Evolutionary conservation across 2,888 invertebrate genomes (phyloP).

Genomic region (Drosophila antonietae): DNA sequence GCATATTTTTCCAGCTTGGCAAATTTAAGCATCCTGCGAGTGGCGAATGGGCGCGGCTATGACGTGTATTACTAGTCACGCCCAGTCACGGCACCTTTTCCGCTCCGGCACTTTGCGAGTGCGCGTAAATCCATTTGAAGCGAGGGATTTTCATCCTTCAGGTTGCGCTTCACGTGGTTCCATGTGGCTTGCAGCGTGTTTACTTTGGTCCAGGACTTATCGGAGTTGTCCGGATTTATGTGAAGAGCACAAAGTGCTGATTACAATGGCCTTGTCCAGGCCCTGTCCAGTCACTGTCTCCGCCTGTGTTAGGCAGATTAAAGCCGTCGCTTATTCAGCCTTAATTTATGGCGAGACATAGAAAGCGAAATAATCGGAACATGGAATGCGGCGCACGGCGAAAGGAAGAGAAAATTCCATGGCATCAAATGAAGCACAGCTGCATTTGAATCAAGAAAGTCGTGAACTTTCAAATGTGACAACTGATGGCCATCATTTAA

Average conservation of each 20-base stretch:
- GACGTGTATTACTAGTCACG: slow-evolving; percentile 8
- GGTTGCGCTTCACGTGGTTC: slow-evolving; percentile 51
- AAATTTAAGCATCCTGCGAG: slow-evolving; percentile 60
- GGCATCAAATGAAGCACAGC: slow-evolving; percentile 13
- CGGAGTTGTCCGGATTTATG: slow-evolving; percentile 67
- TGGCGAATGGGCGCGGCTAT: not conserved
- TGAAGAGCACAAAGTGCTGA: slow-evolving; percentile 54
- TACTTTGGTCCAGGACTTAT: slow-evolving; percentile 58
- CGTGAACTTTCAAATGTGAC: slow-evolving; percentile 21
- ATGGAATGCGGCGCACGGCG: slow-evolving; percentile 1
- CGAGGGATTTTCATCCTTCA: slow-evolving; percentile 67
- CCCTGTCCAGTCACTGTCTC: slow-evolving; percentile 9
- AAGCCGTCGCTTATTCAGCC: slow-evolving; percentile 58
- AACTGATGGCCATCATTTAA: slow-evolving; percentile 56
- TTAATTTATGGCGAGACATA: slow-evolving; percentile 65
- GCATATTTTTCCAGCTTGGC: slow-evolving; percentile 58
- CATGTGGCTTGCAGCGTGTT: slow-evolving; percentile 25
- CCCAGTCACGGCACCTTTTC: slow-evolving; percentile 41
- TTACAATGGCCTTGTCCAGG: slow-evolving; percentile 45
- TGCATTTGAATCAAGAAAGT: slow-evolving; percentile 33
- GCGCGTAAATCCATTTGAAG: slow-evolving; percentile 62
- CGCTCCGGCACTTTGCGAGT: slow-evolving; percentile 53
- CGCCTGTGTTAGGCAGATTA: slow-evolving; percentile 59
- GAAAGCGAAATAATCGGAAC: slow-evolving; percentile 7
- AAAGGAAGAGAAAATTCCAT: slow-evolving; percentile 3